Conservation (phyloP, 2,888 invertebrate species). For the Steinernema carpocapsae region DNA sequence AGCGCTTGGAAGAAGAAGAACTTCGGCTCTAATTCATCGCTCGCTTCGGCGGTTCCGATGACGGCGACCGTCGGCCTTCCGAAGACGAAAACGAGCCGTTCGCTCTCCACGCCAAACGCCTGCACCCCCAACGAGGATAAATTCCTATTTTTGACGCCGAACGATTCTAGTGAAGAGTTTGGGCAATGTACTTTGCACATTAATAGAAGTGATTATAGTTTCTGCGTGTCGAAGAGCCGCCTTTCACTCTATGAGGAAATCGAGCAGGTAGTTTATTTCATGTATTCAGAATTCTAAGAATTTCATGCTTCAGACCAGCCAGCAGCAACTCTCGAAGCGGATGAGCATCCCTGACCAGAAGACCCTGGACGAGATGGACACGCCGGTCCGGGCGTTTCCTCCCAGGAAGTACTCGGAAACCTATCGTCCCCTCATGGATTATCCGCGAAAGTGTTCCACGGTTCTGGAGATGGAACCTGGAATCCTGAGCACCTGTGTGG, state of each 20-base stretch:
- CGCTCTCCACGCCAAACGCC: conserved; percentile 8
- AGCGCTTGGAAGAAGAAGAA: conserved; percentile 12
- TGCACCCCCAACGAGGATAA: conserved; percentile 2
- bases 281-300: neutral
- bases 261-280: neutral
- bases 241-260: conserved; percentile 16
- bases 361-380: neutral
- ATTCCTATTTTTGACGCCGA: no score
- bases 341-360: conserved; percentile 5
- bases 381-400: neutral
- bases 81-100: neutral
- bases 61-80: neutral
- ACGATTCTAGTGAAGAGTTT: neutral
- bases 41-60: neutral
- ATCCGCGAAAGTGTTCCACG: conserved; percentile 15
- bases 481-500: neutral
- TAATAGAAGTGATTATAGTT: neutral
- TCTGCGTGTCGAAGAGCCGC: neutral
- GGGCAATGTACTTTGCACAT: neutral
- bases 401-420: neutral
- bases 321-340: neutral
- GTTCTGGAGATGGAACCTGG: conserved; percentile 11
- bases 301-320: neutral
- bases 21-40: neutral
- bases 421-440: neutral